Conservation (phyloP, 2,797 vertebrate genomes). For the Enteromius fasciolatus region DNA sequence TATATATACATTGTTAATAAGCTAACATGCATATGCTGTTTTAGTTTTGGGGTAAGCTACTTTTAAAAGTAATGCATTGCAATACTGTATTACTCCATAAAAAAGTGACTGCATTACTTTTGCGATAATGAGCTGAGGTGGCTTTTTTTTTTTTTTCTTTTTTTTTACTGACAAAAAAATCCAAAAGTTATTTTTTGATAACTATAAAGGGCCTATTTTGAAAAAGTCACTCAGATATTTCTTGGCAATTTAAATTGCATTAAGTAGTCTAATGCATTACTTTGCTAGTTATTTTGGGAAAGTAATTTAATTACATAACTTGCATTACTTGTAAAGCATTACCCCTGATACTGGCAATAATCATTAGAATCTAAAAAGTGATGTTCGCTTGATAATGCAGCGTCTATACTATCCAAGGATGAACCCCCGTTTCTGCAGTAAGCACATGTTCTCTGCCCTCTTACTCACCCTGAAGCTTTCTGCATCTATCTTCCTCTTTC, state of each 20-base stretch:
- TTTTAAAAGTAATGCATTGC: too few relatives aligned
- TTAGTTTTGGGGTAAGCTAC: too few relatives aligned
- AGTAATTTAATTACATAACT: neutral
- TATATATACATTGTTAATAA: neutral
- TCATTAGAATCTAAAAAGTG: neutral
- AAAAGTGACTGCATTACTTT: neutral
- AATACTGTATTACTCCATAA: neutral
- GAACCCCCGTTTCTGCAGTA: neutral
- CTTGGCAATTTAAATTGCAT: neutral
- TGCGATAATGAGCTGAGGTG: too few relatives aligned
- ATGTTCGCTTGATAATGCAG: neutral
- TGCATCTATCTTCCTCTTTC: neutral
- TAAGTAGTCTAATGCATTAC: neutral
- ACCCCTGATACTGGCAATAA: neutral
- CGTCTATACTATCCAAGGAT: neutral
- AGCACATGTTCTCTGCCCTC: neutral
- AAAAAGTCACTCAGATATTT: neutral
- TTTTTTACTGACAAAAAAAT: too few relatives aligned
- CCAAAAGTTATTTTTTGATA: neutral
- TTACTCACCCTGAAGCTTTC: constrained; percentile 2
- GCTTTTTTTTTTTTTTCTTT: too few relatives aligned
- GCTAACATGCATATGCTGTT: too few relatives aligned
- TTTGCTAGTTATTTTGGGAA: neutral
- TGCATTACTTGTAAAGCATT: neutral
- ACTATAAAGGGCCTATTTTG: neutral